phyloP scores from a whole-genome alignment of 2,113 vertebrate species.

The Corapipo altera region DNA sequence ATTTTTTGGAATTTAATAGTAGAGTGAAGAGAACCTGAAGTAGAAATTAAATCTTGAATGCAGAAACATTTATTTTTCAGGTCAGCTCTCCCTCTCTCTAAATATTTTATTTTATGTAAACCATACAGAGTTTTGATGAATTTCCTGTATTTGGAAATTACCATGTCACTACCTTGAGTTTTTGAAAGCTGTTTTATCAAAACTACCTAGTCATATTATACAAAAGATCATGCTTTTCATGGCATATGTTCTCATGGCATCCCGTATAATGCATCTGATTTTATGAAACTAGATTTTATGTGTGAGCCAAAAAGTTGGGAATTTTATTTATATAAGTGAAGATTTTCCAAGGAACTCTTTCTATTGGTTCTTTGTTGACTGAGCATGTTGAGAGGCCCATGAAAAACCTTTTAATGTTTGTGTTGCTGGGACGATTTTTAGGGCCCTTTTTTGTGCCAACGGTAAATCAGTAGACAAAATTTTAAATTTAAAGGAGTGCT shows the following conservation, averaged over 20 bases:
- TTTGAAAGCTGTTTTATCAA: neutral
- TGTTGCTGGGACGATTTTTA: neutral
- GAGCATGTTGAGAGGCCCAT: neutral
- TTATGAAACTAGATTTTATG: neutral
- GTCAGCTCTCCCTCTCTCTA: neutral
- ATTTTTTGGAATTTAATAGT: neutral
- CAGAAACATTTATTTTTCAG: neutral
- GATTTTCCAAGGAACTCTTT: neutral
- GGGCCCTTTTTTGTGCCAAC: fast-evolving
- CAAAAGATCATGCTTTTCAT: neutral
- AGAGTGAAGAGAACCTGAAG: neutral
- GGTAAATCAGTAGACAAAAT: neutral
- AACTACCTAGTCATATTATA: neutral
- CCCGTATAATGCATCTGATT: neutral
- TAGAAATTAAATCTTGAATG: neutral
- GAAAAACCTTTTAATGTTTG: neutral
- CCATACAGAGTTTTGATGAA: neutral
- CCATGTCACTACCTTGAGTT: neutral
- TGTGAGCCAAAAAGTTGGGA: neutral
- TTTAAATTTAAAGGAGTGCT: neutral
- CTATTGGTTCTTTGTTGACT: neutral
- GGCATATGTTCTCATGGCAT: neutral
- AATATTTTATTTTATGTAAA: neutral
- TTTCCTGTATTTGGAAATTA: neutral
- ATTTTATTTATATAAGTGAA: neutral